Evolutionary conservation across 2,888 invertebrate species (phyloP).

Genomic region (Euplagia quadripunctaria): DNA sequence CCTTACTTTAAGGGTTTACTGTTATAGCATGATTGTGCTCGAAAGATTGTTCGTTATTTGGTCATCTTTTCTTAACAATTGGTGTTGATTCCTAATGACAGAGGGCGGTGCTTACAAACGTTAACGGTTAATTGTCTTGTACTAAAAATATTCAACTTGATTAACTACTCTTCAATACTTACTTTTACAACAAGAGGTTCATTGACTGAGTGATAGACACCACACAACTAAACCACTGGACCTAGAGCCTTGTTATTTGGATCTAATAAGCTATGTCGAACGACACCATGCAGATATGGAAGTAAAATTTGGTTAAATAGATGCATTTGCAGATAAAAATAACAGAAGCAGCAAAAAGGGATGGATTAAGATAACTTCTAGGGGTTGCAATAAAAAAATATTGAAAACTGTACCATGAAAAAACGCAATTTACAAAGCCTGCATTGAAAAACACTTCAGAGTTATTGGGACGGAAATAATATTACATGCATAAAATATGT

Average conservation of each 20-base stretch:
- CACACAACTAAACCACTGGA: too few relatives aligned
- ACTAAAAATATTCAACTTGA: too few relatives aligned
- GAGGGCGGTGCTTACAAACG: too few relatives aligned
- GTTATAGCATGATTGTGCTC: constrained; percentile 9
- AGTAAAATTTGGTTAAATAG: too few relatives aligned
- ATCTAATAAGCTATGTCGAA: too few relatives aligned
- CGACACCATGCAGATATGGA: too few relatives aligned
- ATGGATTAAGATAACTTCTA: neutral
- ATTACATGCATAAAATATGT: neutral
- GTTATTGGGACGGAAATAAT: neutral
- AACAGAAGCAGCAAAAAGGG: too few relatives aligned
- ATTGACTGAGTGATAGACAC: too few relatives aligned
- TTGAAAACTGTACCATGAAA: neutral
- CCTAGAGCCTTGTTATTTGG: too few relatives aligned
- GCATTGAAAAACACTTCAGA: neutral
- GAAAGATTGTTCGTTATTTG: neutral
- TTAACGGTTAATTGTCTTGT: too few relatives aligned
- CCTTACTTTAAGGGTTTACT: constrained; percentile 9
- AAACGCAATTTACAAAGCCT: neutral
- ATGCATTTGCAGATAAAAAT: too few relatives aligned
- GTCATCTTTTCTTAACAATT: constrained; percentile 3
- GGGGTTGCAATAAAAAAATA: neutral
- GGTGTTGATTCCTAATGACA: neutral
- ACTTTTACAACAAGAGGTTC: neutral
- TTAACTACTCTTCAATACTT: neutral